These are phyloP conservation scores for Phycodurus eques DNA, from an alignment of 2,113 vertebrate genomes.

Conservation along the genomic window DNA sequence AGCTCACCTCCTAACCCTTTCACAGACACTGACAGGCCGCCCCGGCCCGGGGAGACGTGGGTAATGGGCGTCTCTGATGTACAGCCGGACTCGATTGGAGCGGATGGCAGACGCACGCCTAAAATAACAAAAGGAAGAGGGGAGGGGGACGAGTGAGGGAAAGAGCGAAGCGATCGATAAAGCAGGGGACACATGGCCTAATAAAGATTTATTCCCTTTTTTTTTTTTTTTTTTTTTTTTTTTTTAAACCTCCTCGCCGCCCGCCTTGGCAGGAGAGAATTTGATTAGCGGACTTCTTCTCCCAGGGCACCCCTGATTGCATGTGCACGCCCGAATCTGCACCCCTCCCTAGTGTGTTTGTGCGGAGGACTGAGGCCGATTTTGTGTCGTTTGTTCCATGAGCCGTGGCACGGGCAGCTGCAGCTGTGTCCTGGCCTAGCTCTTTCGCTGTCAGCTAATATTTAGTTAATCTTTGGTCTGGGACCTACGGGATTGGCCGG, in stretches of 20 bases:
- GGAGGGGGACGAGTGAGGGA: conserved; percentile 48
- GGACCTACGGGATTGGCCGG: conserved; percentile 75
- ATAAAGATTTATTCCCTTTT: conserved; percentile 75
- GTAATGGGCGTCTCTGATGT: conserved; percentile 73
- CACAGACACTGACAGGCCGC: conserved; percentile 54
- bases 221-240: conserved; percentile 34
- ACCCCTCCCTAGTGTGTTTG: conserved; percentile 33
- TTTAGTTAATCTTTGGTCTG: conserved; percentile 82
- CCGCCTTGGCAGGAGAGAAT: conserved; percentile 62
- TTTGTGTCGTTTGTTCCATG: conserved; percentile 62
- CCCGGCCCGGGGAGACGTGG: conserved; percentile 63
- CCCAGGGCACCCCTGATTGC: conserved; percentile 62
- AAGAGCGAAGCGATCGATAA: conserved; percentile 70
- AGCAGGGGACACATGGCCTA: conserved; percentile 73
- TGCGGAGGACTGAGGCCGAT: conserved; percentile 65
- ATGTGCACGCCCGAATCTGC: conserved; percentile 38
- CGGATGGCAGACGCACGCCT: conserved; percentile 72
- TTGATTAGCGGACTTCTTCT: conserved; percentile 70
- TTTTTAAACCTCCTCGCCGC: conserved; percentile 29
- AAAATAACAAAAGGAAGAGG: conserved; percentile 73
- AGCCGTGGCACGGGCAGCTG: conserved; percentile 67
- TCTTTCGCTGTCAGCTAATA: conserved; percentile 79
- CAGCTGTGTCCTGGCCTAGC: conserved; percentile 68
- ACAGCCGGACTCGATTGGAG: conserved; percentile 70
- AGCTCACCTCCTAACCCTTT: conserved; percentile 50